A percentile compares a stretch with the other conserved stretches of the same genome.
phyloP scores from a whole-genome alignment of 2,113 vertebrate species.

The Notothenia rossii region DNA sequence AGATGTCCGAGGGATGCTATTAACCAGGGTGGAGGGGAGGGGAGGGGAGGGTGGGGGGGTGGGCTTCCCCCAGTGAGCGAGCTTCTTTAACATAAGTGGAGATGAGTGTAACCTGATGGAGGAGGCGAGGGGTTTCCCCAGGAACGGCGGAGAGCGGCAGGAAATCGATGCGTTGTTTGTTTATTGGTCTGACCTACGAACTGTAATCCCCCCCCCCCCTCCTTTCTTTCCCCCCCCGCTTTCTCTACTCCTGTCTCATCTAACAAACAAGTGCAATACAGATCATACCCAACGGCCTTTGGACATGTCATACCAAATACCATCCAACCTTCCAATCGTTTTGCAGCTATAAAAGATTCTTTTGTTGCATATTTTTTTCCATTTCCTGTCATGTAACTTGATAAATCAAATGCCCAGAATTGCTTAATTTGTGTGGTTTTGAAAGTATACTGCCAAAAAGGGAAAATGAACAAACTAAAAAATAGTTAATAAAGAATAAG shows the following conservation, averaged over 20 bases:
- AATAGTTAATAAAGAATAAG: too few relatives aligned
- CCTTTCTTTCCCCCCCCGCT: not conserved
- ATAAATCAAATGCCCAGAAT: not conserved
- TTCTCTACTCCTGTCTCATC: not conserved
- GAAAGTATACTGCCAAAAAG: too few relatives aligned
- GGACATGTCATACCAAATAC: not conserved
- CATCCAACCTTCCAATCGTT: not conserved
- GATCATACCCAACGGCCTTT: not conserved
- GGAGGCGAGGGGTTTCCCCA: slow-evolving; percentile 56
- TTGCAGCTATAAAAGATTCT: not conserved
- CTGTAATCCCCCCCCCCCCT: slow-evolving; percentile 12
- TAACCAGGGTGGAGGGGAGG: slow-evolving; percentile 25
- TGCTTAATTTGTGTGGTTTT: not conserved
- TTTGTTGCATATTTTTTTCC: not conserved
- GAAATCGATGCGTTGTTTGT: slow-evolving; percentile 78
- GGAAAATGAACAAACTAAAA: too few relatives aligned
- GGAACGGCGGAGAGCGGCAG: slow-evolving; percentile 54
- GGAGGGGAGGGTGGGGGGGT: not conserved
- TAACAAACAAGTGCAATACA: not conserved
- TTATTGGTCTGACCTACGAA: slow-evolving; percentile 74
- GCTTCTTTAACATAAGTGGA: slow-evolving; percentile 71
- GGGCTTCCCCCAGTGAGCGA: slow-evolving; percentile 37
- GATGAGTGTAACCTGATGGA: slow-evolving; percentile 58
- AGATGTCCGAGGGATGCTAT: slow-evolving; percentile 56
- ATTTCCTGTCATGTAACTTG: not conserved